phyloP scores from a whole-genome alignment of 2,888 invertebrate species.

The Agriopis marginaria region DNA sequence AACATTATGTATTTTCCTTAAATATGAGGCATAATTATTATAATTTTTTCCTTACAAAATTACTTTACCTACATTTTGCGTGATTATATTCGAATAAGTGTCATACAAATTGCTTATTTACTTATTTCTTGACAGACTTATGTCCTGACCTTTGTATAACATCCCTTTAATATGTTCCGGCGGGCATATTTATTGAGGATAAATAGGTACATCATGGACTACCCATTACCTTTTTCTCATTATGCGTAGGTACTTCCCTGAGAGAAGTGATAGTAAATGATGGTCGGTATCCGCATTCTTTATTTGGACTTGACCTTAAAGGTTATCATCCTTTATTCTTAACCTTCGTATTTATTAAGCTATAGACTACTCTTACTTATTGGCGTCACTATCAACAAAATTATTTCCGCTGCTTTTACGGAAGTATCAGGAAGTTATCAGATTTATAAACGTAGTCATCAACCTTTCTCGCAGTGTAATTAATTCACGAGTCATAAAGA shows the following conservation, averaged over 20 bases:
- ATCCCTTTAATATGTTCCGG: conserved; percentile 18
- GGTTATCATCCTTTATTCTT: conserved; percentile 37
- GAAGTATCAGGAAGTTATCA: conserved; percentile 15
- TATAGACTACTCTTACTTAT: conserved; percentile 9
- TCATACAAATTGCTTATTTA: conserved; percentile 23
- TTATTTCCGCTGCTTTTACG: conserved; percentile 39
- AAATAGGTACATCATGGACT: conserved; percentile 7
- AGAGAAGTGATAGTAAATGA: conserved; percentile 36
- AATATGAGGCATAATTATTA: background rate
- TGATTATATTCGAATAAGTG: background rate
- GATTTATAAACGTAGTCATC: conserved; percentile 1
- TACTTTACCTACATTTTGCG: conserved; percentile 10
- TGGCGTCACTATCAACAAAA: conserved; percentile 1
- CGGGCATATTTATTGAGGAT: conserved; percentile 21
- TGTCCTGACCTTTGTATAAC: conserved; percentile 21
- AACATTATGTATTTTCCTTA: too few relatives aligned
- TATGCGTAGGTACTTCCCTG: conserved; percentile 30
- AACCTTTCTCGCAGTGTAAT: conserved; percentile 21
- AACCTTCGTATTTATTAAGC: conserved; percentile 34
- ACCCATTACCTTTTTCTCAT: conserved; percentile 8
- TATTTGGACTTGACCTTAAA: conserved; percentile 35
- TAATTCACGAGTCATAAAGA: conserved; percentile 1
- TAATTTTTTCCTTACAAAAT: conserved; percentile 14
- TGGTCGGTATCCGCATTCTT: conserved; percentile 44
- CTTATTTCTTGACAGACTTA: conserved; percentile 8